Base-by-base conservation (phyloP, 2,113 vertebrate species). In the Leptobrachium leishanense region DNA sequence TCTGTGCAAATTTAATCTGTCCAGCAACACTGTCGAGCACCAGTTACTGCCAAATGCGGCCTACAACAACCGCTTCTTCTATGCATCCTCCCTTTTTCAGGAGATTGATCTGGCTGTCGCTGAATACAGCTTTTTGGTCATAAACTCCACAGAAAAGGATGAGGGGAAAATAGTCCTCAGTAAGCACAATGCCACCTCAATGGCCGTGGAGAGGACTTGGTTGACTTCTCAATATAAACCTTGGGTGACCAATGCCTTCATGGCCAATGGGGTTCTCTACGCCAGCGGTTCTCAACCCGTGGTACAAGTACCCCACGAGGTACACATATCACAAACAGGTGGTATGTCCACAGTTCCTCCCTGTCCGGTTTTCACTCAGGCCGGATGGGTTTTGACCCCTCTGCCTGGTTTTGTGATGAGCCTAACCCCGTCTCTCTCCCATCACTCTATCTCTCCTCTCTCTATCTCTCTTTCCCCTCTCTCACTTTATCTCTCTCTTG, bases 231-330 rank as follows among this genome's bases (percentile, higher is more conserved):
- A 74, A 9, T 92, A 76, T 68, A 92, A 89, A 75, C 80, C 83
- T 73, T 10, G 84, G 2, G 86, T 86, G 5, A 86, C 87, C 31
- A 92, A 92, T 42, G 85, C 90, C 31, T 92, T 92, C 84, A 88
- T 92, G 90, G 84, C 85, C 11, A 91, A 90, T 75, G 90, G 90
- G 55, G 88, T 91, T 10, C 84, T 94, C 84, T 90, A 92, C 1
- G 88, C 82, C 88, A 15, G 76, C 89, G 53, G 76, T 88, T 0
- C 72, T 90, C 10, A 87, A 88, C 72, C 54, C 84, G 66, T 76
- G 68, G 8, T 31, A 31, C 20, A 1, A 31, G 20, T 31, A 31
- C 20, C 20, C 20, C 20, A 31, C 20, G 20, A 31, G 20, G 20
- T 31, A 31, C 20, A 1, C 20, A 31, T 31, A 31, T 31, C 20